phyloP scores from a whole-genome alignment of 2,113 vertebrate species.

The Misgurnus mizolepis region DNA sequence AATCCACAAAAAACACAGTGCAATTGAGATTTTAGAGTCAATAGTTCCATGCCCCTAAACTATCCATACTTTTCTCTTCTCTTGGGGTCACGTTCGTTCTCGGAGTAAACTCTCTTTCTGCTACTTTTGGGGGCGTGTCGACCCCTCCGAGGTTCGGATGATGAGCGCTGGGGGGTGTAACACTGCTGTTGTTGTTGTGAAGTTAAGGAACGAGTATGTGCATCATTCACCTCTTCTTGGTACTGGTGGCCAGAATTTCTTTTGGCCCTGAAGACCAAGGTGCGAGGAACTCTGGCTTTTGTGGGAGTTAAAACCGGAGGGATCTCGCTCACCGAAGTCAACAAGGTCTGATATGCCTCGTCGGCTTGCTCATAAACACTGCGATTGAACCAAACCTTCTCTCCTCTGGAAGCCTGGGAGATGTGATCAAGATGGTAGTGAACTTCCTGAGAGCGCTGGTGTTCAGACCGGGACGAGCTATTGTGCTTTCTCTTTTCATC shows the following conservation, averaged over 20 bases:
- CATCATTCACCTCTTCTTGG: conserved; percentile 21
- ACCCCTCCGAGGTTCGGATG: conserved; percentile 61
- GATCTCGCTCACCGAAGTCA: conserved; percentile 5
- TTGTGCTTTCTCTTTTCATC: conserved; percentile 52
- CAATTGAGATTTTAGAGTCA: conserved; percentile 31
- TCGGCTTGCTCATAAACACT: conserved; percentile 54
- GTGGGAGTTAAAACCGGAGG: conserved; percentile 53
- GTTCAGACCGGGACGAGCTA: conserved; percentile 63
- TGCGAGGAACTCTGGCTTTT: conserved; percentile 51
- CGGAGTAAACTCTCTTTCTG: conserved; percentile 69
- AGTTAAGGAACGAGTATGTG: conserved; percentile 46
- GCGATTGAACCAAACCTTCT: conserved; percentile 60
- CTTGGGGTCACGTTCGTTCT: conserved; percentile 63
- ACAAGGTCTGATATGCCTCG: conserved; percentile 52
- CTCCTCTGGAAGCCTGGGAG: conserved; percentile 58
- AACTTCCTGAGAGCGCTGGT: conserved; percentile 60
- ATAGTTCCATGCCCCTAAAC: conserved; percentile 56
- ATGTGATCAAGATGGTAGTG: conserved; percentile 56
- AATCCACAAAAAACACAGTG: neutral
- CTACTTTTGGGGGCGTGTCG: conserved; percentile 46
- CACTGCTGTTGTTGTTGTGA: conserved; percentile 54
- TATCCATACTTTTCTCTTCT: conserved; percentile 71
- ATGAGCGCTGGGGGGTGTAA: conserved; percentile 62
- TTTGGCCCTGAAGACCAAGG: conserved; percentile 61
- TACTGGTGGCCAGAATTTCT: conserved; percentile 36